A percentile compares a stretch with the other conserved stretches of the same genome.
Conservation (phyloP, 1,140 invertebrate genomes). For the Caenorhabditis inopinata region DNA sequence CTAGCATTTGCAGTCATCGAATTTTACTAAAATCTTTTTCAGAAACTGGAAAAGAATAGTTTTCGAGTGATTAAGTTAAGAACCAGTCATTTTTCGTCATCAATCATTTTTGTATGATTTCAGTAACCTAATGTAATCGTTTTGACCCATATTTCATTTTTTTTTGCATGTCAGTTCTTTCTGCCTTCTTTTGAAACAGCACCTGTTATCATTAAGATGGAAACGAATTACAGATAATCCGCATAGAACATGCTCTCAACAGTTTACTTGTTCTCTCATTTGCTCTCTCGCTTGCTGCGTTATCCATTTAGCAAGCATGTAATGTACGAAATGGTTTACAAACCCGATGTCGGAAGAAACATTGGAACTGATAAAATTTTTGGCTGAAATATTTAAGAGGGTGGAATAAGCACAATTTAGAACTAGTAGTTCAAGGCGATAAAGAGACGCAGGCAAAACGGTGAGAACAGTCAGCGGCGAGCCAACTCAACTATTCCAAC, state of each 20-base stretch:
- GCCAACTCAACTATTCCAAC: slow-evolving; percentile 25
- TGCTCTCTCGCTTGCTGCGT: neutral
- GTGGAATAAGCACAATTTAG: slow-evolving; percentile 21
- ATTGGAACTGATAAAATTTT: slow-evolving; percentile 28
- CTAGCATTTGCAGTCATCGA: too few relatives aligned
- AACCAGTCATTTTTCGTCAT: slow-evolving; percentile 17
- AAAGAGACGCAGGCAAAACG: slow-evolving; percentile 11
- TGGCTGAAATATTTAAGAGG: slow-evolving; percentile 23
- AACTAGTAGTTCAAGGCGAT: neutral
- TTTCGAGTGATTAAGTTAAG: too few relatives aligned
- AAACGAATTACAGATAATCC: slow-evolving; percentile 26
- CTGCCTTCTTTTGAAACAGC: neutral
- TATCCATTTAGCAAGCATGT: slow-evolving; percentile 20
- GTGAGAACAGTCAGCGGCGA: slow-evolving; percentile 13
- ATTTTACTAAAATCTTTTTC: too few relatives aligned
- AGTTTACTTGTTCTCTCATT: neutral
- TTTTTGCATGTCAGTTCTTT: neutral
- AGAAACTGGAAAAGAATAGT: too few relatives aligned
- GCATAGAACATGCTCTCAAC: neutral
- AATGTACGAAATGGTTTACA: slow-evolving; percentile 24
- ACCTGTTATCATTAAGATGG: neutral
- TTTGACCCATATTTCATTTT: slow-evolving; percentile 20
- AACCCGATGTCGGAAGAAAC: neutral
- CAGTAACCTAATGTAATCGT: neutral
- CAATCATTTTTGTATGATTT: neutral